Evolutionary conservation across 2,113 vertebrate genomes (phyloP), one percentile per base, ranked within the genome.

Genomic region (Chionomys nivalis): DNA sequence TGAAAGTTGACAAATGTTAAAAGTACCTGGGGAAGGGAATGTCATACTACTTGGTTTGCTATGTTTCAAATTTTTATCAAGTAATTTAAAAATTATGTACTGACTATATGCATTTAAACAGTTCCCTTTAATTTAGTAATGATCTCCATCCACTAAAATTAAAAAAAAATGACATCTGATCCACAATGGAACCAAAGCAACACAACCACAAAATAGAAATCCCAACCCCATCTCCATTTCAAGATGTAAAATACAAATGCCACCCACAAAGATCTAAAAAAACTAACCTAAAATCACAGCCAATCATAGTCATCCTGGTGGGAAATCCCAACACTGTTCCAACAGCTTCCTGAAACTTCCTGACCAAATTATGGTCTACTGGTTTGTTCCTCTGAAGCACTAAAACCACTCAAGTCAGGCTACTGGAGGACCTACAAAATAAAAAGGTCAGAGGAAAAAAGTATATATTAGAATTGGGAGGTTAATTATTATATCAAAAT

Each of bases 221-320:
- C 83, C 24, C 23, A 44, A 70, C n/a, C 82, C 73, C 75, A 93
- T 47, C 73, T 94, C 92, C 55, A 94, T 70, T 95, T 42, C 77
- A 94, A 36, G 70, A 97, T 79, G 31, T 90, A 94, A 95, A 96
- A 94, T 75, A 92, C 24, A 96, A 96, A 92, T 86, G 95, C 65
- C 81, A 95, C 23, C n/a, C 90, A 94, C 58, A 95, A 90, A 97
- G n/a, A 97, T 81, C 17, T 90, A 85, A 31, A 93, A 96, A 95
- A 96, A 98, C 98, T 89, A 98, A 98, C 98, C 98, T 98, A 98
- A 97, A 98, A 98, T 98, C 90, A 98, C 96, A 98, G 96, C 96
- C 97, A 98, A 97, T 98, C 96, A 98, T 98, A 97, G 95, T 98
- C 97, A 97, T 97, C 96, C 97, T 98, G 97, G 92, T 97, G 94